Evolutionary conservation across 2,113 vertebrate genomes (phyloP).

Genomic region (Cairina moschata): DNA sequence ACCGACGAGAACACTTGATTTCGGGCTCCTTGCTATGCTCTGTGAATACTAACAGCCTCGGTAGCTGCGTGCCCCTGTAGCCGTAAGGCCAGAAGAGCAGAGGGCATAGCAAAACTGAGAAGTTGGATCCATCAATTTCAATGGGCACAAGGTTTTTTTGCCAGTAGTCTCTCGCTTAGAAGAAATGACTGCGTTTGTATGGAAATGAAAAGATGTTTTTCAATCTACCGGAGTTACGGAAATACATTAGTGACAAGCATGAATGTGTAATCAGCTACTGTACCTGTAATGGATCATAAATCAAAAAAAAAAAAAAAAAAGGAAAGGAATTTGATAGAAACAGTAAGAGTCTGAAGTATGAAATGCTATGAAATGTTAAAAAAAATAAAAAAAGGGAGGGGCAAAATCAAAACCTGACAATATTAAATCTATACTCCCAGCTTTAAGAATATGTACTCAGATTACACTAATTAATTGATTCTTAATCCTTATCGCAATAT

Average conservation of each 20-base stretch:
- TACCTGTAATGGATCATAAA: background rate
- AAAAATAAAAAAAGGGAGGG: background rate
- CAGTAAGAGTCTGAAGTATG: background rate
- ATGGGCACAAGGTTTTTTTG: background rate
- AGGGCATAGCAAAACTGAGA: background rate
- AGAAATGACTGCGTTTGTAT: background rate
- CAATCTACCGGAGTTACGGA: background rate
- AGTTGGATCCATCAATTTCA: background rate
- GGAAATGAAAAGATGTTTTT: background rate
- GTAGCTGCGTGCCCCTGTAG: background rate
- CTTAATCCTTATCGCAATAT: constrained; percentile 21
- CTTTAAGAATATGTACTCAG: constrained; percentile 23
- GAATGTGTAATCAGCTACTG: constrained; percentile 22
- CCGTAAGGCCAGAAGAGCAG: background rate
- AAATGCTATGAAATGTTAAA: background rate
- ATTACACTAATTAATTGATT: constrained; percentile 43
- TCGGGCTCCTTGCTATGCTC: background rate
- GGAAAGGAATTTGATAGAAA: background rate
- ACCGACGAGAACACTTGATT: background rate
- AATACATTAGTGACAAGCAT: background rate
- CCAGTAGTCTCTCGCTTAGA: background rate
- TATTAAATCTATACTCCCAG: constrained; percentile 8
- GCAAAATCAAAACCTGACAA: background rate
- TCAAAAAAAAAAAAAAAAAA: background rate
- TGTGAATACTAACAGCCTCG: background rate